These are phyloP conservation scores for Macquaria ambigua DNA, from an alignment of 2,113 vertebrate species.

Conservation along the genomic window DNA sequence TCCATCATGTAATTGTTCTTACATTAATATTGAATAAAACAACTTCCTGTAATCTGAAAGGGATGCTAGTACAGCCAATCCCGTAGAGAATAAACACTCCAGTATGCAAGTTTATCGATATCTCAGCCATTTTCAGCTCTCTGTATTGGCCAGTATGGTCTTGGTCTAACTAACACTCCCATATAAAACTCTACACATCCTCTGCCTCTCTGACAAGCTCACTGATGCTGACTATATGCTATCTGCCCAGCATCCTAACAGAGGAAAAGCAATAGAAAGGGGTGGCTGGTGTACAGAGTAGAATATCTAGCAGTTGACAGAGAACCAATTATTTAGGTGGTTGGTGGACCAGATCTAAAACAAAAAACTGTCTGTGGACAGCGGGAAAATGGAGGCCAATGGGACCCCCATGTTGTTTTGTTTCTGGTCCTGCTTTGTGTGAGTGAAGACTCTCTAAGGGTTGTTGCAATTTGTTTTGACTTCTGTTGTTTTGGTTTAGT, in stretches of 20 bases:
- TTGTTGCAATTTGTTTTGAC: not conserved
- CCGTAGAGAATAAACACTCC: not conserved
- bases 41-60: not conserved
- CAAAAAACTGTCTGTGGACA: conserved; percentile 1
- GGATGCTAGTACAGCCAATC: not conserved
- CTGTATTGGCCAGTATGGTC: not conserved
- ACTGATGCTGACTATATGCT: not conserved
- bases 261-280: conserved; percentile 3
- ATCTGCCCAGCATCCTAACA: conserved; percentile 3
- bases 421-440: no score
- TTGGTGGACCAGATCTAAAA: conserved; percentile 3
- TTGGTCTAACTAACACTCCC: not conserved
- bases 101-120: not conserved
- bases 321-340: conserved; percentile 20
- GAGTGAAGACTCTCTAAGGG: not conserved
- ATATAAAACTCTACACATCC: not conserved
- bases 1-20: not conserved
- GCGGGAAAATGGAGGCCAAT: not conserved
- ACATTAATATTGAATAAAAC: not conserved
- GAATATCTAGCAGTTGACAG: not conserved
- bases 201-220: not conserved
- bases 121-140: not conserved
- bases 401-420: not conserved
- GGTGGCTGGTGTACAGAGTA: not conserved
- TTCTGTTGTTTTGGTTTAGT: not conserved